Percentiles rank a stretch among this genome's conserved stretches.
These are phyloP conservation scores for Dysmachus trigonus DNA, from an alignment of 2,888 invertebrate species.

Conservation along the genomic window DNA sequence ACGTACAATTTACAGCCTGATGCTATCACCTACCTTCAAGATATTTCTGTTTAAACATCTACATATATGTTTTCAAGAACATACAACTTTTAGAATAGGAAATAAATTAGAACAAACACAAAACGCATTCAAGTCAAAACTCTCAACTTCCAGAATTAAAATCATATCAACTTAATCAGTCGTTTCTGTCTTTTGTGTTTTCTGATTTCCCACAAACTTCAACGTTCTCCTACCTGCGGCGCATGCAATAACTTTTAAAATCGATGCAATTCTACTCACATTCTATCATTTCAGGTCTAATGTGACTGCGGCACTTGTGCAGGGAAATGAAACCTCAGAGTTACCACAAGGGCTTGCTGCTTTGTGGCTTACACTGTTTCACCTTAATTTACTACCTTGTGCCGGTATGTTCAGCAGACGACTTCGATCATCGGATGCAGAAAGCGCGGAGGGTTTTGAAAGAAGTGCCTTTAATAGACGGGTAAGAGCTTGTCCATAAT, in stretches of 20 bases:
- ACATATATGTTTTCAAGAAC: not conserved
- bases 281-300: constrained; percentile 55
- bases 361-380: constrained; percentile 64
- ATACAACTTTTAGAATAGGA: not conserved
- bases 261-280: not conserved
- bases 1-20: not conserved
- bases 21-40: not conserved
- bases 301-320: constrained; percentile 59
- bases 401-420: constrained; percentile 62
- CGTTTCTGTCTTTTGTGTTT: not conserved
- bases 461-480: constrained; percentile 72
- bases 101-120: not conserved
- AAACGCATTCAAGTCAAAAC: not conserved
- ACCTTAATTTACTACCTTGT: constrained; percentile 63
- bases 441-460: constrained; percentile 68
- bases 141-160: not conserved
- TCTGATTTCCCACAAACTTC: not conserved
- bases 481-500: constrained; percentile 60
- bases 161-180: not conserved
- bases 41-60: not conserved
- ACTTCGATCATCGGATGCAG: constrained; percentile 69
- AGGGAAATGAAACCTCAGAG: constrained; percentile 65
- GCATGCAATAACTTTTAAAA: not conserved
- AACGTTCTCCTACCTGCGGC: not conserved
- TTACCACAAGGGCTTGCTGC: constrained; percentile 63